Conservation (phyloP, 1,140 invertebrate species). For the Bombus affinis region DNA sequence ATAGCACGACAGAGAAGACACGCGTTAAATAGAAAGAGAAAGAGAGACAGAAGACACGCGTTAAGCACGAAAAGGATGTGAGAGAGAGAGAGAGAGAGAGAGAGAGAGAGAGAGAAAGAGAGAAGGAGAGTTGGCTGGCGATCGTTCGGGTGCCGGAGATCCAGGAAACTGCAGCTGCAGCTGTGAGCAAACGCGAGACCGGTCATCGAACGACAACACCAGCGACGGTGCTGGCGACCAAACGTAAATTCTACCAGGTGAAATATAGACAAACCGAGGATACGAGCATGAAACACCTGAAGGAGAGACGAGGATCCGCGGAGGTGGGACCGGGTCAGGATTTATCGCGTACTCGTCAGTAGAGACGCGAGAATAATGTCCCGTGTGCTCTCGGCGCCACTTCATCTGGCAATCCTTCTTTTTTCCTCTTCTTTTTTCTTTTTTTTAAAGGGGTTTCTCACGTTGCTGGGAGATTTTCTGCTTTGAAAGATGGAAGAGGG, state of each 20-base stretch:
- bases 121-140: background rate
- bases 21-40: no score
- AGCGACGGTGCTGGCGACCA: conserved; percentile 25
- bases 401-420: background rate
- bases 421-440: background rate
- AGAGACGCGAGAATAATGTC: conserved; percentile 17
- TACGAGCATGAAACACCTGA: conserved; percentile 39
- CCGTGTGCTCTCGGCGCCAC: background rate
- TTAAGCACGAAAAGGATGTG: background rate
- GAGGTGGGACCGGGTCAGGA: background rate
- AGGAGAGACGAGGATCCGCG: conserved; percentile 17
- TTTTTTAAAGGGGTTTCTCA: background rate
- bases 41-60: no score
- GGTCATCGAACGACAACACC: conserved; percentile 41
- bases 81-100: no score
- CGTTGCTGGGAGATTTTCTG: background rate
- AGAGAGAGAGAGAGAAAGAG: background rate
- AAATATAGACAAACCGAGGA: conserved; percentile 43
- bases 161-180: conserved; percentile 61
- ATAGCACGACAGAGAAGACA: background rate
- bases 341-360: conserved; percentile 36
- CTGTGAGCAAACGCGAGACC: conserved; percentile 36
- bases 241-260: conserved; percentile 44
- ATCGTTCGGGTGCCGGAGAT: conserved; percentile 44
- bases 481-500: background rate